These are phyloP conservation scores for Schizopygopsis malacanthus DNA, from an alignment of 2,797 vertebrate genomes.

Conservation along the genomic window DNA sequence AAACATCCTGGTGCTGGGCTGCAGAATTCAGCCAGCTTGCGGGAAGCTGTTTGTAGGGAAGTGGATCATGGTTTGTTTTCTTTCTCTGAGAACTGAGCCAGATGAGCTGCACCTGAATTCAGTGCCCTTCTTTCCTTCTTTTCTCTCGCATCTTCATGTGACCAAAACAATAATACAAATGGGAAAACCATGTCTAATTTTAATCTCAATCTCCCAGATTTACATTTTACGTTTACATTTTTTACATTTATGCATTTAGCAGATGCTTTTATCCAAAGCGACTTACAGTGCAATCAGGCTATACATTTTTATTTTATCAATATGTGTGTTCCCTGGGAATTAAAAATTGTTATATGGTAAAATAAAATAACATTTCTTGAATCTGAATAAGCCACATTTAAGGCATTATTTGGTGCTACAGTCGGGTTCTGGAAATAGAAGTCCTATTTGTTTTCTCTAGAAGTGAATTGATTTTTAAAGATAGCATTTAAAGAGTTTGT, in stretches of 20 bases:
- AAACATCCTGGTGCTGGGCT: constrained; percentile 82
- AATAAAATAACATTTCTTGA: neutral
- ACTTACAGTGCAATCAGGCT: too few relatives aligned
- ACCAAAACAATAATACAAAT: neutral
- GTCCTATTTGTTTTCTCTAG: neutral
- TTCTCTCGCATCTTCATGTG: neutral
- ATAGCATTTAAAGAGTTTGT: neutral
- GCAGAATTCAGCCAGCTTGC: constrained; percentile 69
- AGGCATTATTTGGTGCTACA: neutral
- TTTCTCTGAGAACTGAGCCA: constrained; percentile 76
- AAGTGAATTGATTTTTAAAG: neutral
- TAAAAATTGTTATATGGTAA: neutral
- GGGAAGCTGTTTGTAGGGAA: constrained; percentile 71
- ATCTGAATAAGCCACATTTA: neutral
- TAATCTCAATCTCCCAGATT: neutral
- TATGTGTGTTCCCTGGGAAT: too few relatives aligned
- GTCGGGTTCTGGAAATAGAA: neutral
- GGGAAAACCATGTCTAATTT: neutral
- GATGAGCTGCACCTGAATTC: constrained; percentile 78
- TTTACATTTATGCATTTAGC: too few relatives aligned
- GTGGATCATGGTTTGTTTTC: constrained; percentile 78
- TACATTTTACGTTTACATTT: too few relatives aligned
- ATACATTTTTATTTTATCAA: too few relatives aligned
- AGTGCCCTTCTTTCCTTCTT: constrained; percentile 26
- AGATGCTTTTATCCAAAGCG: too few relatives aligned